Evolutionary conservation across 2,113 vertebrate species (phyloP).

Genomic region (Plestiodon gilberti): DNA sequence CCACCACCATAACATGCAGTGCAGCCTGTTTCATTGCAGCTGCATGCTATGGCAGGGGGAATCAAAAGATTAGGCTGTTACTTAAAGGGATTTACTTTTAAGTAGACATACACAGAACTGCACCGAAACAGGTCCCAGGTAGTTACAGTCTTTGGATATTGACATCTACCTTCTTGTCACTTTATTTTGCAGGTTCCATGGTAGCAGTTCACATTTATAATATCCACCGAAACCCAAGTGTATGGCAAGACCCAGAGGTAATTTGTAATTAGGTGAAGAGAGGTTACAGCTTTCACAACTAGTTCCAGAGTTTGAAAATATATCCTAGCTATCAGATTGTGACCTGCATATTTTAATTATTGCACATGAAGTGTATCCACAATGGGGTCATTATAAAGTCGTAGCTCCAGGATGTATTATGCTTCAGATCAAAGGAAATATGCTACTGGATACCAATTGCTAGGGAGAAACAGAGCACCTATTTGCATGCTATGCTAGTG

Average conservation of each 20-base stretch:
- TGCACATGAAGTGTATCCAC: background rate
- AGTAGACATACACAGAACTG: no score
- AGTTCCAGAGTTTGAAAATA: background rate
- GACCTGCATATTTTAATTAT: background rate
- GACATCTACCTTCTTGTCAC: background rate
- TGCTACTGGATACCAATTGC: background rate
- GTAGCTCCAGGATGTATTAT: background rate
- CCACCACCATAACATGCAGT: no score
- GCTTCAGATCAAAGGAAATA: background rate
- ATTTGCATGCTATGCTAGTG: background rate
- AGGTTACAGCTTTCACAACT: background rate
- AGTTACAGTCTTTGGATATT: background rate
- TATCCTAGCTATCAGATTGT: background rate
- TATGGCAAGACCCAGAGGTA: constrained; percentile 80
- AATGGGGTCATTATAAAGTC: no score
- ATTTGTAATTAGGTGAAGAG: background rate
- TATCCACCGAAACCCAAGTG: constrained; percentile 75
- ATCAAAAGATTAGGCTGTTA: no score
- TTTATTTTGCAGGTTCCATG: background rate
- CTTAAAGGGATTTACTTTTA: no score
- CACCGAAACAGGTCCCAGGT: background rate
- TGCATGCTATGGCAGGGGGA: no score
- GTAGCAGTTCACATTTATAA: constrained; percentile 68
- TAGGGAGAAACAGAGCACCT: background rate
- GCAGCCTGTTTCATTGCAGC: no score